Percentiles rank a stretch among this genome's conserved stretches.
phyloP scores from a whole-genome alignment of 2,113 vertebrate genomes.

The Harpagus bidentatus region DNA sequence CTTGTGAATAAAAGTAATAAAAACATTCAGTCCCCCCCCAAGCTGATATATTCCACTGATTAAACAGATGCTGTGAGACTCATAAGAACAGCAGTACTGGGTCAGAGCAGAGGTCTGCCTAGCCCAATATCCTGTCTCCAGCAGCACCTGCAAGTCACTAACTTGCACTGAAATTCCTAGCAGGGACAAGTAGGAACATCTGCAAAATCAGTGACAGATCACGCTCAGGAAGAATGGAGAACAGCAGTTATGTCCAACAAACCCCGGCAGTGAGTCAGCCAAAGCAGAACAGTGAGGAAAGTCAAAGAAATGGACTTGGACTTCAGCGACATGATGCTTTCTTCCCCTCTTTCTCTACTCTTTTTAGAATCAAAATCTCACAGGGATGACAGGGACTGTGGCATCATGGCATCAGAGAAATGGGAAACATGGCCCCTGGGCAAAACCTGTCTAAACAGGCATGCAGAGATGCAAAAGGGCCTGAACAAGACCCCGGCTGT shows the following conservation, averaged over 20 bases:
- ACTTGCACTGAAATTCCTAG: neutral
- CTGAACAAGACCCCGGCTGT: neutral
- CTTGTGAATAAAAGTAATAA: neutral
- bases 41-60: neutral
- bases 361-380: neutral
- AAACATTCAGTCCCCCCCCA: neutral
- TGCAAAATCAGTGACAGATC: neutral
- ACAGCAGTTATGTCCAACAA: neutral
- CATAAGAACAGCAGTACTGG: neutral
- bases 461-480: neutral
- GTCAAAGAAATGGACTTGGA: neutral
- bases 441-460: neutral
- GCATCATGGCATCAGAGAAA: neutral
- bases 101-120: neutral
- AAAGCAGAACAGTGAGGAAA: neutral
- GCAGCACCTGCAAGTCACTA: neutral
- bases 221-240: neutral
- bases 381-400: neutral
- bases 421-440: fast-evolving
- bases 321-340: no score
- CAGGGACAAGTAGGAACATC: neutral
- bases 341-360: neutral
- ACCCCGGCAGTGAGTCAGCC: neutral
- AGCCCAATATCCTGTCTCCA: neutral
- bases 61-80: neutral